Base-by-base conservation (phyloP, 2,888 invertebrate species). In the Caradrina clavipalpis region DNA sequence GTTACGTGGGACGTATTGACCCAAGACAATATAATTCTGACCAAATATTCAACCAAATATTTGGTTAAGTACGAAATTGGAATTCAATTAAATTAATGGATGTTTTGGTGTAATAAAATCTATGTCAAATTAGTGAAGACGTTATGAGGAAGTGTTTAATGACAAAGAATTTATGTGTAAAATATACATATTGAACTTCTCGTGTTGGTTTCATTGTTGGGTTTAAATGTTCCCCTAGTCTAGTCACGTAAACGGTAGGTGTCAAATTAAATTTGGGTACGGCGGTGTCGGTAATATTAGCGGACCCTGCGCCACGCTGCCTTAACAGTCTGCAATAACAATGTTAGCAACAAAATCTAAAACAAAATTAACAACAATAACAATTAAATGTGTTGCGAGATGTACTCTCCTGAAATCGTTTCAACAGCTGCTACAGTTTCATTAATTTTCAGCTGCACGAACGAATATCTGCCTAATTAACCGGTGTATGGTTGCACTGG, bases 11-110 rank as follows among this genome's bases (percentile, higher is more conserved):
- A 83, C 83, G 80, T 81, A 89, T 87, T 85, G 76, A 88, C 89
- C 89, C 89, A 84, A 89, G 95, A 95, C 95, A 95, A 95, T 95
- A 95, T 94, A 90, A 91, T 89, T 92, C 91, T 90, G 93, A 95
- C 93, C 94, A 95, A 94, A 93, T 94, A 90, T 92, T 91, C 73
- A 84, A 88, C 91, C 91, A 91, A 93, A 93, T 94, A 90, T 93
- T 94, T 94, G 93, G 93, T 91, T 91, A 91, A 88, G 88, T 89
- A 87, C 87, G 86, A 85, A 86, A 89, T 92, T 90, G 87, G 87
- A 88, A 88, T 89, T 91, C 87, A 88, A 89, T 89, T 86, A 86
- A 85, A 85, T 89, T 92, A 90, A 87, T 89, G 87, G 75, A 87
- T 90, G 89, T 90, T 83, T 89, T 82, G 82, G 87, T 88, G 88